A percentile compares a stretch with the other conserved stretches of the same genome.
Conservation (phyloP, 1,140 invertebrate genomes). For the Rhopalosiphum maidis region DNA sequence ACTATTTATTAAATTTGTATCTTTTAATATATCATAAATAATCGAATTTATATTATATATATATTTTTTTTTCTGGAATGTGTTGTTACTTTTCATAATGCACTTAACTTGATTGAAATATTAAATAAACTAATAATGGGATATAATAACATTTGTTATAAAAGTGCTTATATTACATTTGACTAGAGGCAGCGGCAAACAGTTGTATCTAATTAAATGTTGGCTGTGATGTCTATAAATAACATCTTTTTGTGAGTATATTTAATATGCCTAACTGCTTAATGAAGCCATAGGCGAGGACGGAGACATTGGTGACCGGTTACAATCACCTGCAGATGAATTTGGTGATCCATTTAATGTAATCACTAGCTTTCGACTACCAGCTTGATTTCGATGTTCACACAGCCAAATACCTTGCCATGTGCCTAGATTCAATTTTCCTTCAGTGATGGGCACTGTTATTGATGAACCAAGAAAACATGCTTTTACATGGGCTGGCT, state of each 20-base stretch:
- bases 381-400: conserved; percentile 94
- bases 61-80: conserved; percentile 31
- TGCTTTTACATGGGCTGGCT: conserved; percentile 97
- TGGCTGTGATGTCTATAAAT: conserved; percentile 30
- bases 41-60: conserved; percentile 7
- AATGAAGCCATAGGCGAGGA: conserved; percentile 85
- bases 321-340: conserved; percentile 70
- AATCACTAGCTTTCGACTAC: conserved; percentile 88
- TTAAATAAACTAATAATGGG: conserved; percentile 19
- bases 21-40: conserved; percentile 19
- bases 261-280: conserved; percentile 75
- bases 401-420: conserved; percentile 99
- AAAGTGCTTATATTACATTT: conserved; percentile 44
- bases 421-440: conserved; percentile 91
- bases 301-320: conserved; percentile 81
- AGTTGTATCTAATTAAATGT: conserved; percentile 26
- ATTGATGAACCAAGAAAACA: conserved; percentile 94
- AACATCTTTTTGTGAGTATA: conserved; percentile 53
- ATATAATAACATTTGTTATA: conserved; percentile 27
- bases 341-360: conserved; percentile 85
- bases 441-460: conserved; percentile 94
- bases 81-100: conserved; percentile 23
- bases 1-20: background rate
- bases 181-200: conserved; percentile 38
- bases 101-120: conserved; percentile 3